These are phyloP conservation scores for Caloenas nicobarica DNA, from an alignment of 2,113 vertebrate species.

Conservation along the genomic window DNA sequence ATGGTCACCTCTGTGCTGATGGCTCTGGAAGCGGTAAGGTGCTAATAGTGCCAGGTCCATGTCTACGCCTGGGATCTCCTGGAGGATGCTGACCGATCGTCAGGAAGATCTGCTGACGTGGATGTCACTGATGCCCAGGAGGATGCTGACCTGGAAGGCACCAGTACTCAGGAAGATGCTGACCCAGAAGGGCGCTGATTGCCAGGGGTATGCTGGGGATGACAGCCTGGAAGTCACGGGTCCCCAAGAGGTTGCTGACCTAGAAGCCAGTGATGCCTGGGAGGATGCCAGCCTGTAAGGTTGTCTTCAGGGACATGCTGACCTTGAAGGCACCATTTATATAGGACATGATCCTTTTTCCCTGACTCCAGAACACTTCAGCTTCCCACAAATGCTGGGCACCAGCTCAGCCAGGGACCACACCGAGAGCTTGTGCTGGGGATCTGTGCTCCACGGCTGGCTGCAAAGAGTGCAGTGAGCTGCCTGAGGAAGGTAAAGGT, in stretches of 20 bases:
- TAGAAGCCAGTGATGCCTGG: not conserved
- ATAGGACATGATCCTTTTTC: not conserved
- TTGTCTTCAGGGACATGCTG: not conserved
- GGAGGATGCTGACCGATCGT: not conserved
- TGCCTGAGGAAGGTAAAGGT: not conserved
- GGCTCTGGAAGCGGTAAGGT: not conserved
- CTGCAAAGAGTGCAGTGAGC: not conserved
- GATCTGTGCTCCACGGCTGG: not conserved
- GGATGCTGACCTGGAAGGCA: not conserved
- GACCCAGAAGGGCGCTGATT: not conserved
- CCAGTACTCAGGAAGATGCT: fast-evolving
- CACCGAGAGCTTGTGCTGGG: not conserved
- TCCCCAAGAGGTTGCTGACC: not conserved
- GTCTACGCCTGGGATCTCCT: not conserved
- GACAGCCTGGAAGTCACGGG: not conserved
- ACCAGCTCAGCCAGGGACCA: not conserved
- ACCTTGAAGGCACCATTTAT: not conserved
- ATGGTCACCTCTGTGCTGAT: not conserved
- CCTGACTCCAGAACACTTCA: not conserved
- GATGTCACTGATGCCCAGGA: not conserved
- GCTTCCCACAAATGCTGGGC: not conserved
- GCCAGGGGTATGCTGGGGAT: not conserved
- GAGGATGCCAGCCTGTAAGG: not conserved
- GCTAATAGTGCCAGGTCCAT: not conserved
- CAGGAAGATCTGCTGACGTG: not conserved